Evolutionary conservation across 2,888 invertebrate species (phyloP), one percentile per base, ranked within the genome.

Genomic region (Polydrusus tereticollis): DNA sequence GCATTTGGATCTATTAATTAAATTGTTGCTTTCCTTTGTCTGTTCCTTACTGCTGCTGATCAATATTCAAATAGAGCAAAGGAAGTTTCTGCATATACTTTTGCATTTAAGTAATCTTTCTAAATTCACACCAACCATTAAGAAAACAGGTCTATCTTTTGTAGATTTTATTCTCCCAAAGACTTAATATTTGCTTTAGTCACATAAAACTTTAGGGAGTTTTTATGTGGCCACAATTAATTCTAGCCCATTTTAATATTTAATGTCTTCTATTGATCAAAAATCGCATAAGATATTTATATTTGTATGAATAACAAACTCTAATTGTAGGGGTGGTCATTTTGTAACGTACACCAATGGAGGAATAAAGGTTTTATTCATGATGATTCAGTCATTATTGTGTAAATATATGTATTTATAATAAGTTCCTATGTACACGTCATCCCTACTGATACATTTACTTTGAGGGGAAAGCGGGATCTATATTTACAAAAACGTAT

Each of bases 261-360:
- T 26, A 29, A 29, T 29, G 29, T 12, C 4, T 52, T n/a, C 14
- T n/a, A 41, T 41, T 41, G 41, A 41, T 55, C 29, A 8, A 29
- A 10, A 18, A 52, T 52, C 29, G 12, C 29, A 55, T 55, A 33
- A 55, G 1, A 55, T 16, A 55, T 29, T 55, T 33, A 26, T 55
- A 29, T 55, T 26, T 29, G 12, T 29, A 55, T 29, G 29, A 55
- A 55, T 55, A 55, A 16, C 16, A 29, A 55, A 55, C 52, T 10
- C 1, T 55, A 55, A 55, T 55, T 55, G 52, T 16, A 55, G 18
- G 29, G 26, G 29, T 55, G 29, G 52, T 16, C 50, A 50, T 14
- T 26, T 26, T 16, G 18, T 55, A 29, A 18, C 16, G 29, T 55
- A 7, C 14, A 26, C 52, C 16, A 29, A 2, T 8, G 18, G 33